Base-by-base conservation (phyloP, 2,113 vertebrate species). In the Labeo catla region DNA sequence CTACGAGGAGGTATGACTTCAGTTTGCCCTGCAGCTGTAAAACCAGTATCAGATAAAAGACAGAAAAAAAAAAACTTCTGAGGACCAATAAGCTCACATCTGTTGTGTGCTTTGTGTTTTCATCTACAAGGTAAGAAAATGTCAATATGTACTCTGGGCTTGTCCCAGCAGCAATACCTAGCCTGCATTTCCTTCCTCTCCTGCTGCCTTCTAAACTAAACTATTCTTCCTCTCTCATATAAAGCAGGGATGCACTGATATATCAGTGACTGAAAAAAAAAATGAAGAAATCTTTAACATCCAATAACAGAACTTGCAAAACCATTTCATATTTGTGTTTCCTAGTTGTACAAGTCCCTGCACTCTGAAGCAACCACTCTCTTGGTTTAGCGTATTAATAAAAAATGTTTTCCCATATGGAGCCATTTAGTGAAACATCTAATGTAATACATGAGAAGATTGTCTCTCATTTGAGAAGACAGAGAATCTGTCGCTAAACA, bases 61-160 rank as follows among this genome's bases (percentile, higher is more conserved):
- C 1, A 3, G 57, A 34, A 82, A 6, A 68, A 45, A 63, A 50
- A 81, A 80, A 65, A 28, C 47, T 65, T 78, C n/a, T 13, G 81
- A 88, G 83, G 72, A 84, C 77, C 77, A 85, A 76, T 61, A 78
- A 70, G 66, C 81, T 39, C 54, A 72, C 65, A 70, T 49, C 12
- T 84, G 70, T 76, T 84, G 86, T 88, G 84, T 83, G 78, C 84
- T 85, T 87, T 86, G 70, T 72, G 77, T 81, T 86, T 87, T 68
- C 73, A 88, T 84, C 86, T 87, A 87, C 90, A 91, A 89, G 78
- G 86, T 89, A 85, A 89, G 85, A 86, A 87, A 91, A 87, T 87
- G 90, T 91, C 89, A 90, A 89, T 90, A 89, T 90, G 85, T 89
- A 86, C 85, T 82, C 65, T 79, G 59, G 85, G 87, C 83, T 72